Base-by-base conservation (phyloP, 2,888 invertebrate genomes). In the Glyphotaelius pellucidus region DNA sequence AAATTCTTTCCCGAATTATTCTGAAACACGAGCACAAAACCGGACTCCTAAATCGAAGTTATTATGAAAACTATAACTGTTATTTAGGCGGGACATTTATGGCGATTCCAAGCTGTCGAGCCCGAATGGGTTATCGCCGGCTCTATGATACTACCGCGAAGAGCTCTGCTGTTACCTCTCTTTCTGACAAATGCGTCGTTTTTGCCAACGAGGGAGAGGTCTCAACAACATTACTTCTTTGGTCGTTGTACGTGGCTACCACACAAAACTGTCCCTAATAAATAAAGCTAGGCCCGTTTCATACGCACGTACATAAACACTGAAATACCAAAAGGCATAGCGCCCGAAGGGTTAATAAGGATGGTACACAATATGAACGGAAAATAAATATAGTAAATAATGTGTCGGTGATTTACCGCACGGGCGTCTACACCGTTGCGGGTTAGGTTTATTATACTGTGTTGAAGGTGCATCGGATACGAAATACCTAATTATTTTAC, bases 71-170 rank as follows among this genome's bases (percentile, higher is more conserved):
- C 90, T 90, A 92, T 92, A 90, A 86, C 92, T 90, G 92, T 92
- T 91, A 67, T 93, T 89, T 92, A 52, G n/a, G 80, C 80, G 90
- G 31, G 93, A 93, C 93, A 81, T 93, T 93, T 90, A 93, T 93
- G 90, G 91, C 93, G 90, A 90, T 90, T 92, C 88, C 89, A 92
- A 90, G 85, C 86, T 86, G 86, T 86, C 86, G 52, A 30, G 90
- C 85, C 35, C 32, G 42, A 88, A 91, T 88, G 81, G 87, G 91
- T 91, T 91, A 87, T 88, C 86, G 80, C 88, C 42, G 81, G 47
- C 83, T 67, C 52, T 67, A 67, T 67, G 52, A 67, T 67, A 67
- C 25, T 67, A 19, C 52, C 52, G 52, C 52, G 0, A 7, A 67
- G 25, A 67, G 52, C 52, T 67, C 52, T 25, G 52, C 25, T 67